Evolutionary conservation across 2,888 invertebrate genomes (phyloP).

Genomic region (Cosmopolites sordidus): DNA sequence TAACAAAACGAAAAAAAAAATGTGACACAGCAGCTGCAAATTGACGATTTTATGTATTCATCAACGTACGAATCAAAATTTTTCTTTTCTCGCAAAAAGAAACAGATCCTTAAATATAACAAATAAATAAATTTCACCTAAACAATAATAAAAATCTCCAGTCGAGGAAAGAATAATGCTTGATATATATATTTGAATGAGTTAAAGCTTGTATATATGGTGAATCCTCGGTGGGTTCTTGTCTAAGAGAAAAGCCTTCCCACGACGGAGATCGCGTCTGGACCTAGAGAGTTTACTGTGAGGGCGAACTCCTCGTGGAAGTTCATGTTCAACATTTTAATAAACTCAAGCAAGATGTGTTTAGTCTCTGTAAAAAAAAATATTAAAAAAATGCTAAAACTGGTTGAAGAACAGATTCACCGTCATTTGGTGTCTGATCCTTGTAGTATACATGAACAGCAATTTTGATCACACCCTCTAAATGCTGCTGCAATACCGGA

Average conservation of each 20-base stretch:
- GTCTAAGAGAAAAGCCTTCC: no score
- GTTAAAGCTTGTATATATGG: constrained; percentile 24
- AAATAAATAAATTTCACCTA: no score
- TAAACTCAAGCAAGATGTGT: constrained; percentile 50
- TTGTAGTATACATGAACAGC: constrained; percentile 56
- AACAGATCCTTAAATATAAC: no score
- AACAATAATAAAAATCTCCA: no score
- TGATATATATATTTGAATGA: no score
- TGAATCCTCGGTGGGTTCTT: constrained; percentile 34
- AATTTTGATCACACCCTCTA: constrained; percentile 54
- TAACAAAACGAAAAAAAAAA: no score
- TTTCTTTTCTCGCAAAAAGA: no score
- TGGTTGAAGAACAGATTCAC: constrained; percentile 39
- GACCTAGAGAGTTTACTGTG: constrained; percentile 47
- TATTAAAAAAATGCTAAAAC: neutral
- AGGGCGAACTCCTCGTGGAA: constrained; percentile 55
- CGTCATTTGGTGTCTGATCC: constrained; percentile 53
- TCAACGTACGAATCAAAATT: no score
- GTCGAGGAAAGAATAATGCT: no score
- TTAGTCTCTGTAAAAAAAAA: constrained; percentile 49
- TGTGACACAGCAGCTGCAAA: no score
- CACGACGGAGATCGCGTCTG: constrained; percentile 38
- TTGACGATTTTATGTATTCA: no score
- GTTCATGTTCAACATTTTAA: constrained; percentile 55
- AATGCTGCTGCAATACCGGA: constrained; percentile 51